These are phyloP conservation scores for Anastrepha obliqua DNA, from an alignment of 1,140 invertebrate genomes.

Conservation along the genomic window DNA sequence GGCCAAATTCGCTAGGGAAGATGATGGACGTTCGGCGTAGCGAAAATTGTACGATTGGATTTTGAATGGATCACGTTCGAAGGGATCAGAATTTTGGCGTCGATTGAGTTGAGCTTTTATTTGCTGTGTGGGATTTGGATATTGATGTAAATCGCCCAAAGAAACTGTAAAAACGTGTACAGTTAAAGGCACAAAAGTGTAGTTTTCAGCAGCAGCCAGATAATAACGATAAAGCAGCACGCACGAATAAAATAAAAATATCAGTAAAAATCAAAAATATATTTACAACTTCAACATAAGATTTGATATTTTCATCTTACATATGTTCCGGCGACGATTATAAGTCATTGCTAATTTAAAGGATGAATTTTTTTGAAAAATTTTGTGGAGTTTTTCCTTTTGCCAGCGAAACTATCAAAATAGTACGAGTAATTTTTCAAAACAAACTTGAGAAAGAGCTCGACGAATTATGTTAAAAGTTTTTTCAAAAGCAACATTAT, in stretches of 20 bases:
- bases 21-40: constrained; percentile 66
- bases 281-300: no score
- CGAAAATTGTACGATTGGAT: constrained; percentile 70
- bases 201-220: background rate
- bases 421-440: constrained; percentile 42
- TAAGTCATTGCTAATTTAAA: constrained; percentile 57
- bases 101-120: constrained; percentile 31
- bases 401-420: constrained; percentile 21
- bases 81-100: constrained; percentile 62
- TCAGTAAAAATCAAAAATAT: background rate
- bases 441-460: constrained; percentile 51
- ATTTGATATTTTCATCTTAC: constrained; percentile 34
- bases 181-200: background rate
- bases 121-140: constrained; percentile 47
- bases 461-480: constrained; percentile 23
- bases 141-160: constrained; percentile 56
- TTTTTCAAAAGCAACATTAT: constrained; percentile 37
- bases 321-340: constrained; percentile 56
- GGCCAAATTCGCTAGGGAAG: constrained; percentile 59
- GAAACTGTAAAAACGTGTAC: constrained; percentile 41
- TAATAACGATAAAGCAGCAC: background rate
- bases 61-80: constrained; percentile 70
- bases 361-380: constrained; percentile 51
- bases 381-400: constrained; percentile 40
- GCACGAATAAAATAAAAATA: background rate